phyloP scores from a whole-genome alignment of 2,888 invertebrate species.

The Cinara cedri region DNA sequence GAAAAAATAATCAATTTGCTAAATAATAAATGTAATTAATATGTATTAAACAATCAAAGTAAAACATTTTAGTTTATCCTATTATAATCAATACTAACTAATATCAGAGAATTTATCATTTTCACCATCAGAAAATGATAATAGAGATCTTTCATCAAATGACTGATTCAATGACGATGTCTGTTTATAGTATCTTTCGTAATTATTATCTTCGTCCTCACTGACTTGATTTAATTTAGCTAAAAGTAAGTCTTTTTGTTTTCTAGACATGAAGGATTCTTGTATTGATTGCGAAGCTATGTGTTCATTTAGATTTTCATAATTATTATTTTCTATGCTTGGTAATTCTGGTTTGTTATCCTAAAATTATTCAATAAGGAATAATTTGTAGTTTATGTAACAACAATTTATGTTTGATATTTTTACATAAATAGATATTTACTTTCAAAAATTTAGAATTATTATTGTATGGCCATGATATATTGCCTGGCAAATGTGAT shows the following conservation, averaged over 20 bases:
- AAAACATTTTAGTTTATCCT: neutral
- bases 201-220: conserved; percentile 1
- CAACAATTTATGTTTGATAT: neutral
- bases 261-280: conserved; percentile 23
- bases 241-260: conserved; percentile 43
- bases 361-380: neutral
- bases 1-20: neutral
- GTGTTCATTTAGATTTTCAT: conserved; percentile 18
- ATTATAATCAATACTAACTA: neutral
- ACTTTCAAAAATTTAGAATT: neutral
- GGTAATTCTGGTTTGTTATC: conserved; percentile 7
- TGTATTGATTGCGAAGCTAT: neutral
- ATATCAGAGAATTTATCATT: conserved; percentile 1
- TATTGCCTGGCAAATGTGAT: neutral
- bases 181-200: conserved; percentile 20
- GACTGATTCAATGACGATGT: neutral
- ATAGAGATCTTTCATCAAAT: neutral
- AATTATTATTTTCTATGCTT: neutral
- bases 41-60: neutral
- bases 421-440: neutral
- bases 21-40: too few species aligned
- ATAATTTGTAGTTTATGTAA: conserved; percentile 18
- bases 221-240: conserved; percentile 40
- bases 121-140: neutral
- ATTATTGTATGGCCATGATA: neutral